Evolutionary conservation across 2,888 invertebrate species (phyloP).

Genomic region (Heliconius sara): DNA sequence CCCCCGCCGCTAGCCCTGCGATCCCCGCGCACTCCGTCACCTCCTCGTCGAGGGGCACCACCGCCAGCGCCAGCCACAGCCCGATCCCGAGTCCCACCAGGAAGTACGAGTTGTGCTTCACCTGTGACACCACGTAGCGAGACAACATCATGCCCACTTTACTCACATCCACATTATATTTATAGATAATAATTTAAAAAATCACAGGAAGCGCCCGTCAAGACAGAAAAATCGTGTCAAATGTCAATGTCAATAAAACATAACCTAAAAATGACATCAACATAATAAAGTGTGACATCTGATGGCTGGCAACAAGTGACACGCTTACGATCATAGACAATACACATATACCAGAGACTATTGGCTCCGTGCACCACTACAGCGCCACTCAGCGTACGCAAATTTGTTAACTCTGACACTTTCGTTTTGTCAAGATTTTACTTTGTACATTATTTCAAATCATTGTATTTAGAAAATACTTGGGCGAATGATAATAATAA

Average conservation of each 20-base stretch:
- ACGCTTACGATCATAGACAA: too few species aligned
- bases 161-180: conserved; percentile 29
- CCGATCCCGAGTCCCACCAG: conserved; percentile 83
- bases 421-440: too few species aligned
- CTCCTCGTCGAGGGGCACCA: conserved; percentile 44
- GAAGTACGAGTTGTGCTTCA: conserved; percentile 84
- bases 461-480: too few species aligned
- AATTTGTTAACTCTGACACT: too few species aligned
- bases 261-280: conserved; percentile 20
- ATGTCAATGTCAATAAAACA: conserved; percentile 8
- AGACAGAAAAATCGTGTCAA: background rate
- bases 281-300: background rate
- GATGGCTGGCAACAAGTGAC: too few species aligned
- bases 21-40: background rate
- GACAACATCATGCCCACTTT: conserved; percentile 63
- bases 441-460: too few species aligned
- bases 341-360: too few species aligned
- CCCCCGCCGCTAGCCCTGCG: background rate
- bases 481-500: too few species aligned
- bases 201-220: background rate
- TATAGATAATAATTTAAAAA: background rate
- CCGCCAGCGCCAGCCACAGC: conserved; percentile 80
- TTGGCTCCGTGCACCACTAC: too few species aligned
- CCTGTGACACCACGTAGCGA: conserved; percentile 76
- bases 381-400: too few species aligned